Evolutionary conservation across 1,140 invertebrate species (phyloP).

Genomic region (Tetragonula clypearis): DNA sequence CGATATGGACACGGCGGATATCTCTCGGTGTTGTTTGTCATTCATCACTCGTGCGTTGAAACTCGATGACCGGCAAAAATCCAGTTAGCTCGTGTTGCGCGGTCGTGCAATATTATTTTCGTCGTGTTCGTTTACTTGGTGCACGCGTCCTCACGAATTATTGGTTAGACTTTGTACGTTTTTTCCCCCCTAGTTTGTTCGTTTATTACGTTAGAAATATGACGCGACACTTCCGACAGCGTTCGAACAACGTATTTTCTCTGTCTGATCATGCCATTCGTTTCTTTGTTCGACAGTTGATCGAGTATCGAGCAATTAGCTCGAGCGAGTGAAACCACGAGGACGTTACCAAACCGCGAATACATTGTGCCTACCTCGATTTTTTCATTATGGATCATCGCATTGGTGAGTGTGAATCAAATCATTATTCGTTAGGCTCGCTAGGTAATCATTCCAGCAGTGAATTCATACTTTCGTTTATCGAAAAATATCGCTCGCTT

Average conservation of each 20-base stretch:
- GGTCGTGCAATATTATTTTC: slow-evolving; percentile 9
- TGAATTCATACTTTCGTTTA: neutral
- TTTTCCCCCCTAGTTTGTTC: neutral
- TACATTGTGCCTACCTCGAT: slow-evolving; percentile 33
- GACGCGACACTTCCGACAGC: neutral
- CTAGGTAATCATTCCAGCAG: neutral
- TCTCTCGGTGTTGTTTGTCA: slow-evolving; percentile 8
- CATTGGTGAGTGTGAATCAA: slow-evolving; percentile 47
- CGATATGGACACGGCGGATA: slow-evolving; percentile 29
- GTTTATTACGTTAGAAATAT: neutral
- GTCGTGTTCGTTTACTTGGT: slow-evolving; percentile 8
- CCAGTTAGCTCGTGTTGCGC: neutral
- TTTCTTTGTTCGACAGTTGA: slow-evolving; percentile 58
- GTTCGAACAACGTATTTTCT: neutral
- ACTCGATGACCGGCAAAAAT: slow-evolving; percentile 23
- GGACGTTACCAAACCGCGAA: slow-evolving; percentile 40
- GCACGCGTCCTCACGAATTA: slow-evolving; percentile 9
- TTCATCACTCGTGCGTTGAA: neutral
- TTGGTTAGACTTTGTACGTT: neutral
- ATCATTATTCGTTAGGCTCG: neutral
- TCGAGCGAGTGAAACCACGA: slow-evolving; percentile 12
- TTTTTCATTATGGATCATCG: slow-evolving; percentile 60
- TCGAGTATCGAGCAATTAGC: slow-evolving; percentile 46
- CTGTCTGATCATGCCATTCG: neutral
- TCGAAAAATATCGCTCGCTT: neutral